phyloP scores from a whole-genome alignment of 2,888 invertebrate genomes.

The Sinhomidia bicolor region DNA sequence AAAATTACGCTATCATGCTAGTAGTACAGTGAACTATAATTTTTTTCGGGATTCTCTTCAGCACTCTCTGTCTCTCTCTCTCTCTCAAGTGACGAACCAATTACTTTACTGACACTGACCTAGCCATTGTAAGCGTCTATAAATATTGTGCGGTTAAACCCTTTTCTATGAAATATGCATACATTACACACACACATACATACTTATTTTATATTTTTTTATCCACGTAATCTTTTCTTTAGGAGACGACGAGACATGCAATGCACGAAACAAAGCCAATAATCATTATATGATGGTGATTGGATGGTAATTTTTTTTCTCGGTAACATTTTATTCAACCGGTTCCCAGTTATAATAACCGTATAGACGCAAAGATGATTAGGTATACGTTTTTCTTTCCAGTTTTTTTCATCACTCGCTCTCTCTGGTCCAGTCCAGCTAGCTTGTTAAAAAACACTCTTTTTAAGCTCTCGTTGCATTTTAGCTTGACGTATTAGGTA shows the following conservation, averaged over 20 bases:
- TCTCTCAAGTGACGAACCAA: not conserved
- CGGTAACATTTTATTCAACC: slow-evolving; percentile 26
- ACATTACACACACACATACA: too few relatives aligned
- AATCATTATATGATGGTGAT: not conserved
- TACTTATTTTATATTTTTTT: not conserved
- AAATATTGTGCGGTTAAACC: too few relatives aligned
- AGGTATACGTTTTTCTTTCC: not conserved
- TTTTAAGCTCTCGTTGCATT: too few relatives aligned
- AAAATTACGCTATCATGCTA: not conserved
- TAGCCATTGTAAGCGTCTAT: not conserved
- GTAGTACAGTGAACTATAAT: slow-evolving; percentile 36
- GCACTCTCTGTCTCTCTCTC: too few relatives aligned
- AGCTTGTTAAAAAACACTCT: too few relatives aligned
- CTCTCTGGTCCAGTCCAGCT: too few relatives aligned
- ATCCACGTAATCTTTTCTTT: not conserved
- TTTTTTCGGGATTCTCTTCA: slow-evolving; percentile 13
- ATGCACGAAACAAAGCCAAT: not conserved
- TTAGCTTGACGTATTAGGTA: not conserved
- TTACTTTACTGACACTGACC: slow-evolving; percentile 23
- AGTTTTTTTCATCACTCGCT: not conserved
- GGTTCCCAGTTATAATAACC: slow-evolving; percentile 23
- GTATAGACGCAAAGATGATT: not conserved
- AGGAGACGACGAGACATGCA: not conserved
- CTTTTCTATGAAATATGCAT: too few relatives aligned
- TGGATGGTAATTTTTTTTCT: slow-evolving; percentile 6